Base-by-base conservation (phyloP, 2,888 invertebrate species). In the Ectemnius cavifrons region DNA sequence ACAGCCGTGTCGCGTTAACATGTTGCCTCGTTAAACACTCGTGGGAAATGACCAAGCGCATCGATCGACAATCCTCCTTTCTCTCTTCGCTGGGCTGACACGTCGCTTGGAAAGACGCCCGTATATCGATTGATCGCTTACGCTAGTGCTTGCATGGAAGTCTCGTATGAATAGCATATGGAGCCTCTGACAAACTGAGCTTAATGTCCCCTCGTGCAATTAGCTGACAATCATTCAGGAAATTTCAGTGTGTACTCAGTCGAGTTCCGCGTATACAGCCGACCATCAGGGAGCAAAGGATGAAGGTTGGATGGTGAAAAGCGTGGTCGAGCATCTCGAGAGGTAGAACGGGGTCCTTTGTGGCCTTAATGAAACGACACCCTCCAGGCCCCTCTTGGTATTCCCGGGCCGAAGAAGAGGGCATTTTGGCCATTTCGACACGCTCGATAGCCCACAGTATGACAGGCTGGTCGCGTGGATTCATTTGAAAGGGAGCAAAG, bases 281-380 rank as follows among this genome's bases (percentile, higher is more conserved):
- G 47, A 4, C n/a, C 16, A n/a, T 52, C 52, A 52, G 52, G 16
- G 4, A 6, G 16, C 37, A 37, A 13, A 6, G n/a, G n/a, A 52
- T 11, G n/a, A 52, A 52, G 52, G 37, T 37, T 8, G 52, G 52
- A 52, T n/a, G 16, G n/a, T 52, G 4, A 11, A 49, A 52, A 52
- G n/a, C 52, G 16, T 14, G 37, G 13, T 18, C 14, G n/a, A 23
- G 56, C 27, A 56, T 37, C 37, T 57, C 37, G 11, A 65, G 28
- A 37, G 20, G 59, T 20, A 13, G 52, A 62, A 37, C 56, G 62
- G 62, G 72, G 27, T 71, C 75, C 82, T 83, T 82, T 83, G 84
- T 83, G 80, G 76, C 80, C 82, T 84, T 83, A 80, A 80, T 83
- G 83, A 83, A 83, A 83, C 79, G 84, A 84, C 83, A 84, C 84